These are phyloP conservation scores for Tenthredo mesomela DNA, from an alignment of 2,888 invertebrate species.

Conservation along the genomic window DNA sequence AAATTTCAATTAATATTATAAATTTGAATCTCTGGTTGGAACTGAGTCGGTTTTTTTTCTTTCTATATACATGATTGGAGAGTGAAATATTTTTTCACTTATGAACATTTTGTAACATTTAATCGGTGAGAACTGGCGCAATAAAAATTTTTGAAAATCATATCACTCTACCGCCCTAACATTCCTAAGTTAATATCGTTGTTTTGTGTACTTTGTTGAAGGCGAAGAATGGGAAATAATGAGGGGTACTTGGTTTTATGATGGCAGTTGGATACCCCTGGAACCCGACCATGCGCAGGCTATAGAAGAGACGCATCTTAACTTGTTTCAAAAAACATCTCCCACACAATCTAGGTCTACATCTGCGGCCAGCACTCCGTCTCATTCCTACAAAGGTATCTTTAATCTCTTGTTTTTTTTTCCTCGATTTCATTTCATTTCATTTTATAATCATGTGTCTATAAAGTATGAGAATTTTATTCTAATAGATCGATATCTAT, in stretches of 20 bases:
- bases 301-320: constrained; percentile 83
- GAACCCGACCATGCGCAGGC: constrained; percentile 80
- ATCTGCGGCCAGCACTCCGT: constrained; percentile 67
- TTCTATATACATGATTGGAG: neutral
- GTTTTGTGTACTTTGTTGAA: constrained; percentile 63
- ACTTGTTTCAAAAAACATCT: constrained; percentile 77
- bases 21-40: neutral
- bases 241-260: constrained; percentile 85
- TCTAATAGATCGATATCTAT: neutral
- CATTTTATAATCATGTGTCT: neutral
- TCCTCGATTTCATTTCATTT: constrained; percentile 22
- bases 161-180: neutral
- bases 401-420: neutral
- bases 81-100: neutral
- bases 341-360: constrained; percentile 66
- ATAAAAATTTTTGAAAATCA: neutral
- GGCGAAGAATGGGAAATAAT: constrained; percentile 81
- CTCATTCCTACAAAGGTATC: constrained; percentile 74
- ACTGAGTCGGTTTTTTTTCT: neutral
- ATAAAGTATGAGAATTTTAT: neutral
- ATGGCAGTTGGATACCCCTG: constrained; percentile 83
- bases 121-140: neutral
- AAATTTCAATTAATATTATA: neutral
- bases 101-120: neutral
- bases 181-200: constrained; percentile 26